These are phyloP conservation scores for Trematomus loennbergii DNA, from an alignment of 2,113 vertebrate species.

Conservation along the genomic window DNA sequence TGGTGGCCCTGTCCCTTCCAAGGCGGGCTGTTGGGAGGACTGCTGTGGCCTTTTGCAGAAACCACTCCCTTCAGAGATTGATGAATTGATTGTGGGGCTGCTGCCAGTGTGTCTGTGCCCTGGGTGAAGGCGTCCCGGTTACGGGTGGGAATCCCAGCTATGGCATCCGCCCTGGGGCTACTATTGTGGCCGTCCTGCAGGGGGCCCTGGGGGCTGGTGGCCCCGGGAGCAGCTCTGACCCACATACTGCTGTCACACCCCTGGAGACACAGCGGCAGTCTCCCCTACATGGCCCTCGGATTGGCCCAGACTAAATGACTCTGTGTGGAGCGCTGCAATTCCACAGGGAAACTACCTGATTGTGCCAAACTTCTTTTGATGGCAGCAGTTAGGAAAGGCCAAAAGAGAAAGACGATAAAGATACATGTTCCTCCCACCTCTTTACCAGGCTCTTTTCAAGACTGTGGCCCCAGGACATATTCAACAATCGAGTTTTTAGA, in stretches of 20 bases:
- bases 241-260: slow-evolving; percentile 89
- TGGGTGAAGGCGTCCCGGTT: slow-evolving; percentile 85
- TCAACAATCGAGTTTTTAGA: background rate
- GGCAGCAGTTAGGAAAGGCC: slow-evolving; percentile 57
- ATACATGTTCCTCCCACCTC: slow-evolving; percentile 35
- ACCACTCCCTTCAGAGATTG: slow-evolving; percentile 81
- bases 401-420: slow-evolving; percentile 40
- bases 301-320: slow-evolving; percentile 69
- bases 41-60: slow-evolving; percentile 79
- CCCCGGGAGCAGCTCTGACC: slow-evolving; percentile 82
- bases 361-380: slow-evolving; percentile 67
- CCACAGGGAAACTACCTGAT: slow-evolving; percentile 67
- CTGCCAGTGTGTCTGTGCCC: slow-evolving; percentile 88
- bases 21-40: slow-evolving; percentile 67
- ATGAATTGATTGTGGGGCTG: slow-evolving; percentile 86
- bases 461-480: background rate
- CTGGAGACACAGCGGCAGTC: slow-evolving; percentile 84
- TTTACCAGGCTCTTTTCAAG: slow-evolving; percentile 8
- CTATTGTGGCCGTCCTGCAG: slow-evolving; percentile 85
- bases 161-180: slow-evolving; percentile 84
- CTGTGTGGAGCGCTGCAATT: slow-evolving; percentile 57
- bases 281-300: slow-evolving; percentile 56
- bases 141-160: slow-evolving; percentile 87
- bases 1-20: slow-evolving; percentile 73
- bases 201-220: slow-evolving; percentile 83